Evolutionary conservation across 2,113 vertebrate genomes (phyloP).

Genomic region (Alouatta palliata): DNA sequence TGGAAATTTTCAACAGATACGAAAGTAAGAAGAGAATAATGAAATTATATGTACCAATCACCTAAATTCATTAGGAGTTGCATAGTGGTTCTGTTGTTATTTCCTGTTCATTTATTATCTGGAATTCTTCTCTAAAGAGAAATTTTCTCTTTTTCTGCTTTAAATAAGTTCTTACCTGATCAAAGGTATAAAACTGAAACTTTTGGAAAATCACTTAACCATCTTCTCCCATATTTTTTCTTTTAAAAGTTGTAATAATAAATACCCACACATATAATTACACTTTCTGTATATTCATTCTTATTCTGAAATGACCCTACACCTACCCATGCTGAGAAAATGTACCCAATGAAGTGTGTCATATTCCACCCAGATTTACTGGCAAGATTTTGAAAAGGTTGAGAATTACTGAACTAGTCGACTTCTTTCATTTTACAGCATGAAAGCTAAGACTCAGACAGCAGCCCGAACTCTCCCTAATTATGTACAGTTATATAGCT

Average conservation of each 20-base stretch:
- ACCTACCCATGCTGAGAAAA: neutral
- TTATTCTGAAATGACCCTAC: neutral
- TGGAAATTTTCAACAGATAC: slow-evolving; percentile 9
- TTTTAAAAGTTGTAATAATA: neutral
- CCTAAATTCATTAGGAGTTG: neutral
- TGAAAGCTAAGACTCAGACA: neutral
- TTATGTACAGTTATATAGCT: neutral
- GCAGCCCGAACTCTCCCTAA: neutral
- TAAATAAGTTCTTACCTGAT: slow-evolving; percentile 33
- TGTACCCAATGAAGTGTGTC: neutral
- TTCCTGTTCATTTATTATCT: slow-evolving; percentile 21
- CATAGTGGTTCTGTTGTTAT: slow-evolving; percentile 3
- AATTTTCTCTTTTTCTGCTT: neutral
- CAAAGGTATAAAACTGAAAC: neutral
- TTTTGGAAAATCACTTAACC: neutral
- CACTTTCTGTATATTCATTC: neutral
- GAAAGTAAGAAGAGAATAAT: slow-evolving; percentile 19
- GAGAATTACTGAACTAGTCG: neutral
- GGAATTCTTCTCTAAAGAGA: slow-evolving; percentile 14
- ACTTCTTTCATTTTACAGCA: neutral
- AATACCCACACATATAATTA: neutral
- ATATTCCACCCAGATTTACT: neutral
- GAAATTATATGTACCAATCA: neutral
- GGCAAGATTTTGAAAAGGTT: neutral
- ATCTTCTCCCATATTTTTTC: neutral